phyloP scores from a whole-genome alignment of 2,797 vertebrate species.

The Orestias chungarensis region DNA sequence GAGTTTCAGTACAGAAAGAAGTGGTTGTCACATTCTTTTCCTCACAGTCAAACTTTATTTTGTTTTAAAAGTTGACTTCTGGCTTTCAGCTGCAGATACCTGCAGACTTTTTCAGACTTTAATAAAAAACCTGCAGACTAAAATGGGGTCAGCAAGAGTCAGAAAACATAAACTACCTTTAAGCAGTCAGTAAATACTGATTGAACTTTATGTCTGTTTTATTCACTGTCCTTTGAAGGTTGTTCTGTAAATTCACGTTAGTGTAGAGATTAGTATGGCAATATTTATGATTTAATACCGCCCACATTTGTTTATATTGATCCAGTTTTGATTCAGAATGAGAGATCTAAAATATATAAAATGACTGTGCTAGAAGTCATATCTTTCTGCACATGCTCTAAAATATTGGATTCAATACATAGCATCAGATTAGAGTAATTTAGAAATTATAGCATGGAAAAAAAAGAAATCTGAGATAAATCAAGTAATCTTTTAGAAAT shows the following conservation, averaged over 20 bases:
- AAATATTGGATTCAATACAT: no score
- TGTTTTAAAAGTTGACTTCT: conserved; percentile 12
- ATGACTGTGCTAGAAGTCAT: no score
- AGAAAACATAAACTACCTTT: neutral
- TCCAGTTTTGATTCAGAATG: no score
- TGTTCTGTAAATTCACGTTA: neutral
- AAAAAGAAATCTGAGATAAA: neutral
- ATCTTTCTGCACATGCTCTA: no score
- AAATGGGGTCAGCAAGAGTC: conserved; percentile 3
- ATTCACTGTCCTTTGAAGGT: neutral
- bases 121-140: neutral
- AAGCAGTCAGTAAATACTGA: neutral
- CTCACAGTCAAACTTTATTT: neutral
- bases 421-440: neutral
- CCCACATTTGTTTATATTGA: no score
- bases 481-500: neutral
- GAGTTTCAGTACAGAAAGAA: neutral
- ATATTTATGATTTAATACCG: no score
- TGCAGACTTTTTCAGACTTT: neutral
- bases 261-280: no score
- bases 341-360: no score
- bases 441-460: neutral
- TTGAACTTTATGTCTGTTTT: neutral
- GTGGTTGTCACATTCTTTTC: neutral
- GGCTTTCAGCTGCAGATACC: neutral